phyloP scores from a whole-genome alignment of 2,797 vertebrate genomes.

The Sparus aurata region DNA sequence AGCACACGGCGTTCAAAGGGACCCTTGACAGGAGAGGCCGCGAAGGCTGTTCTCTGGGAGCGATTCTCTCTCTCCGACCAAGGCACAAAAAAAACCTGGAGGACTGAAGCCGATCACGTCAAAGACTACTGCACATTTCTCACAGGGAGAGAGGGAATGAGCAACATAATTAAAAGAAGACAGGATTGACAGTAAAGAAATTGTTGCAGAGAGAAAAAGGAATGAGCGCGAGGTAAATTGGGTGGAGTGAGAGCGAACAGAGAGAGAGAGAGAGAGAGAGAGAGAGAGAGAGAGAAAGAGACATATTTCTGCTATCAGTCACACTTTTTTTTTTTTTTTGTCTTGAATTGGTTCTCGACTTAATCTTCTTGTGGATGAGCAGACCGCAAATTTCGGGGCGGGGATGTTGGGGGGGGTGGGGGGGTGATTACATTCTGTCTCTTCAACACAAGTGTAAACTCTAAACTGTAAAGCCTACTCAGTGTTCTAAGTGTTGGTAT shows the following conservation, averaged over 20 bases:
- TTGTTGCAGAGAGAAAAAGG: slow-evolving; percentile 53
- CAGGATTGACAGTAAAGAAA: slow-evolving; percentile 58
- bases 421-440: slow-evolving; percentile 76
- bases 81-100: slow-evolving; percentile 41
- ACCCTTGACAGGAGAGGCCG: slow-evolving; percentile 44
- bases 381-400: slow-evolving; percentile 59
- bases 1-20: slow-evolving; percentile 63
- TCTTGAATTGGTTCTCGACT: slow-evolving; percentile 71
- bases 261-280: slow-evolving; percentile 34
- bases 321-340: slow-evolving; percentile 54
- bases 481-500: slow-evolving; percentile 84
- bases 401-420: slow-evolving; percentile 60
- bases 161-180: slow-evolving; percentile 63
- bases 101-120: slow-evolving; percentile 64
- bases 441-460: slow-evolving; percentile 80
- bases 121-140: slow-evolving; percentile 70
- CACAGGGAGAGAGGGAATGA: slow-evolving; percentile 55
- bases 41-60: slow-evolving; percentile 43
- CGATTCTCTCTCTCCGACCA: slow-evolving; percentile 46
- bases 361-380: slow-evolving; percentile 69
- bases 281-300: slow-evolving; percentile 43
- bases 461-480: slow-evolving; percentile 82
- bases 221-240: slow-evolving; percentile 61
- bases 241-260: slow-evolving; percentile 20
- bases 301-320: slow-evolving; percentile 69